Evolutionary conservation across 2,888 invertebrate genomes (phyloP).

Genomic region (Drymonia ruficornis): DNA sequence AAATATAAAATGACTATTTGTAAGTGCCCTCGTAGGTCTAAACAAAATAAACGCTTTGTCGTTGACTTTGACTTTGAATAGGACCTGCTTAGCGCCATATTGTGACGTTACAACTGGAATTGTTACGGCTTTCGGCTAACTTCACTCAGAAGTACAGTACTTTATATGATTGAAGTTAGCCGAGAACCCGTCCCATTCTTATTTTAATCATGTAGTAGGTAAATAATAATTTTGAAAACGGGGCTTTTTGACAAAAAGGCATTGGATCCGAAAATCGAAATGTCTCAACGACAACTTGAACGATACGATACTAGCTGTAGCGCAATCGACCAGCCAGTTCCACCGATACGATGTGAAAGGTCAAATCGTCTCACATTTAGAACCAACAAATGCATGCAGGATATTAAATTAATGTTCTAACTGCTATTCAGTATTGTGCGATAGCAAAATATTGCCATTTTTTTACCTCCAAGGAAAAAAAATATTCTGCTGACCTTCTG

Average conservation of each 20-base stretch:
- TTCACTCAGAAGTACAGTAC: too few relatives aligned
- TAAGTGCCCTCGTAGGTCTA: too few relatives aligned
- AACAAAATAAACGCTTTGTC: too few relatives aligned
- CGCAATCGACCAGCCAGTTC: background rate
- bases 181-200: too few relatives aligned
- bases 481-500: background rate
- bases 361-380: constrained; percentile 33
- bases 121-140: too few relatives aligned
- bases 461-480: background rate
- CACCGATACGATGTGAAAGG: constrained; percentile 25
- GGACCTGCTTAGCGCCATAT: too few relatives aligned
- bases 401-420: constrained; percentile 18
- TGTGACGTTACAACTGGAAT: too few relatives aligned
- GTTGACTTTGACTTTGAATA: too few relatives aligned
- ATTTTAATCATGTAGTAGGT: too few relatives aligned
- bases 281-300: background rate
- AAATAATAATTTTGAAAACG: background rate
- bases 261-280: background rate
- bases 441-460: constrained; percentile 13
- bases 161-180: too few relatives aligned
- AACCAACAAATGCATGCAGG: constrained; percentile 22
- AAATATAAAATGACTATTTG: too few relatives aligned
- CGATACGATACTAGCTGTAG: background rate
- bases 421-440: constrained; percentile 21
- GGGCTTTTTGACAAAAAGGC: background rate